Conservation (phyloP, 2,888 invertebrate species). For the Erebia palarica region DNA sequence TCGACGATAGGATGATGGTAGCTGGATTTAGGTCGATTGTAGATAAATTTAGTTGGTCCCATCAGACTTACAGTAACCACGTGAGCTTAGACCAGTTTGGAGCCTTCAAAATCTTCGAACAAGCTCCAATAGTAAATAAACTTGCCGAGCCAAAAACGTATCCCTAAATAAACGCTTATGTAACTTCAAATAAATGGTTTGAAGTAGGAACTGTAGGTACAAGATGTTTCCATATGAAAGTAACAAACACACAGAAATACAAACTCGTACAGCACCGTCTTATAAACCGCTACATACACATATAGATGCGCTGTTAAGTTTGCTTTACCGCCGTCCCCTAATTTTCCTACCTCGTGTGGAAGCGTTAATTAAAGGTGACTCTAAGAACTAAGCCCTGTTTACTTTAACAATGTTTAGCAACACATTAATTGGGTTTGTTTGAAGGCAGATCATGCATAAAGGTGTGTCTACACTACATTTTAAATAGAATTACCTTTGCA, state of each 20-base stretch:
- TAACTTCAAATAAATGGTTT: no score
- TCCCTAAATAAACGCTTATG: no score
- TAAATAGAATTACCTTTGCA: background rate
- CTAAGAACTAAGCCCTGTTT: constrained; percentile 35
- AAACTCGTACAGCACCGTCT: background rate
- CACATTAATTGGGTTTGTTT: constrained; percentile 33
- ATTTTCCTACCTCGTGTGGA: constrained; percentile 26
- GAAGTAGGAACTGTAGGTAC: background rate
- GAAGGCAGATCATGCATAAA: constrained; percentile 25
- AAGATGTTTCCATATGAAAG: background rate
- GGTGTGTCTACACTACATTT: background rate
- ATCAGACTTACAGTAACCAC: no score
- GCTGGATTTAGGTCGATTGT: no score
- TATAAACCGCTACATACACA: background rate
- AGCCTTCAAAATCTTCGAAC: no score
- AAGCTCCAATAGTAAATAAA: no score
- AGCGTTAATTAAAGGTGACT: constrained; percentile 45
- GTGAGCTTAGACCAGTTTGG: no score
- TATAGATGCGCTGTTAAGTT: constrained; percentile 12
- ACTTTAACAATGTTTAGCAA: constrained; percentile 31
- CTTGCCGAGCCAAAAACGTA: no score
- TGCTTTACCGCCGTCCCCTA: constrained; percentile 22
- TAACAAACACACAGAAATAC: background rate
- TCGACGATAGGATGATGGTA: no score
- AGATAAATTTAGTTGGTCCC: no score